These are phyloP conservation scores for Pionites leucogaster DNA, from an alignment of 2,113 vertebrate genomes.

Conservation along the genomic window DNA sequence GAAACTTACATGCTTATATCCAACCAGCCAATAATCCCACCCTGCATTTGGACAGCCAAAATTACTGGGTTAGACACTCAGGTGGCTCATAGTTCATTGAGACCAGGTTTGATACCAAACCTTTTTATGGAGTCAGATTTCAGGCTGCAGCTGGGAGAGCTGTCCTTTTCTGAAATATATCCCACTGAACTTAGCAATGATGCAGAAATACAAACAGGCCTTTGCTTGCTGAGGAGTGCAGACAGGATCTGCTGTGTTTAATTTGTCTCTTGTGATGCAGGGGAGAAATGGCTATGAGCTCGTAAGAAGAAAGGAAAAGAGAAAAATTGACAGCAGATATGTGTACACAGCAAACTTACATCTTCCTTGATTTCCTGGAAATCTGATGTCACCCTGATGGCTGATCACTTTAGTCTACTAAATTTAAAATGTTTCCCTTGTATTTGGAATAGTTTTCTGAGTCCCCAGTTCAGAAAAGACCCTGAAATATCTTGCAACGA, in stretches of 20 bases:
- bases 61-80: neutral
- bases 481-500: neutral
- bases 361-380: neutral
- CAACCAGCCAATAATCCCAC: neutral
- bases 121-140: neutral
- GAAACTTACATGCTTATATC: neutral
- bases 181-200: neutral
- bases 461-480: neutral
- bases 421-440: neutral
- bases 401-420: neutral
- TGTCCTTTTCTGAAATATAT: neutral
- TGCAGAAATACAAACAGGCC: neutral
- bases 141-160: neutral
- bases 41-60: neutral
- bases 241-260: neutral
- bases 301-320: neutral
- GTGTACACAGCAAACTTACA: accelerated
- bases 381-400: neutral
- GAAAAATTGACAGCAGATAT: neutral
- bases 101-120: neutral
- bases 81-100: neutral
- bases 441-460: neutral
- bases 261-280: neutral
- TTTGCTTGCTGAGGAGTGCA: neutral
- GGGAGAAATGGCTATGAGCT: neutral